Base-by-base conservation (phyloP, 2,113 vertebrate genomes). In the Leptosomus discolor region DNA sequence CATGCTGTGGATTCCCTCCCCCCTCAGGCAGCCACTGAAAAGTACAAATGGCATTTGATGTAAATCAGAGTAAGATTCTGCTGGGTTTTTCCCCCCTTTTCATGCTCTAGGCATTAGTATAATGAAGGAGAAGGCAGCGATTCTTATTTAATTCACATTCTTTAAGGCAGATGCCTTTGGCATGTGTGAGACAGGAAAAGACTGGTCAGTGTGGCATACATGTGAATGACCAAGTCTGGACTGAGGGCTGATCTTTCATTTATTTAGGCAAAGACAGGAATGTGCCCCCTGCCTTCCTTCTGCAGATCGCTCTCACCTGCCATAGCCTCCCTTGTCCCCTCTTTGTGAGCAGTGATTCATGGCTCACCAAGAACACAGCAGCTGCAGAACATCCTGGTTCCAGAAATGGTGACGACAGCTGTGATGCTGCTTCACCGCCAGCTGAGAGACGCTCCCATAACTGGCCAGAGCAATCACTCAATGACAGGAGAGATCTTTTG, bases 21-120 rank as follows among this genome's bases (percentile, higher is more conserved):
- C 39, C 61, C n/a, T 68, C 41, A 48, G 54, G 32, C 78, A 57
- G 45, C 14, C 26, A 8, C 15, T 79, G 64, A 94, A 91, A 87
- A 90, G 54, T 48, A 93, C 74, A 90, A 90, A 65, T 68, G 64
- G 22, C 29, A 85, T 94, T 64, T 71, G 30, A 51, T 83, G 29
- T 88, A 82, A 91, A 95, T 96, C 81, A 88, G 23, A 64, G 36
- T 89, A 60, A 57, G 65, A 41, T 88, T 94, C n/a, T 71, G 12
- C 41, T 82, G 37, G 4, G 2, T 3, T 12, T 14, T 2, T 6
- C 14, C 4, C 11, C 8, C 6, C 27, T 53, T 76, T 68, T 76
- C 34, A 45, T 68, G 65, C 65, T 92, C 17, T 50, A 85, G 74
- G 45, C 88, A 39, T 90, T 41, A n/a, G 41, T 69, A 50, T 69